Conservation (phyloP, 2,113 vertebrate species). For the Phalacrocorax carbo region DNA sequence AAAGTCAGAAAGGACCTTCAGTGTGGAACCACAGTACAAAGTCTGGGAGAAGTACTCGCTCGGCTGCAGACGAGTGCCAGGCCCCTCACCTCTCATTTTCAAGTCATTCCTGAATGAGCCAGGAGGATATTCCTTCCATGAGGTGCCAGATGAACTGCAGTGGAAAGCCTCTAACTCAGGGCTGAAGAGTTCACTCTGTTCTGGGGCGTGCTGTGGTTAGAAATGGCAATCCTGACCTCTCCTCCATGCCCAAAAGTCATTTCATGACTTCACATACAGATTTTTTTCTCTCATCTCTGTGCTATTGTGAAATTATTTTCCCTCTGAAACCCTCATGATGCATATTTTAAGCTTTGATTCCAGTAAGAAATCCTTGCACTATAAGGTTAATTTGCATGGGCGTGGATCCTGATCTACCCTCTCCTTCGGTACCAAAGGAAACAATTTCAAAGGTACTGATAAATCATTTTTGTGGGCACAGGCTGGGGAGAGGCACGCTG, state of each 20-base stretch:
- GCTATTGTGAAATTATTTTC: background rate
- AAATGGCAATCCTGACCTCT: background rate
- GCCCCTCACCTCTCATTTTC: background rate
- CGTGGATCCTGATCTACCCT: background rate
- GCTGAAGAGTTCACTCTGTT: background rate
- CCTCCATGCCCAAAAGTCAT: background rate
- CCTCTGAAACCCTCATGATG: background rate
- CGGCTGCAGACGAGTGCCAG: background rate
- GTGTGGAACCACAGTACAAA: background rate
- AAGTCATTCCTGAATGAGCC: background rate
- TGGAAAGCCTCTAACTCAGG: accelerated
- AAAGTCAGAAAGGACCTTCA: background rate
- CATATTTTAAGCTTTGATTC: background rate
- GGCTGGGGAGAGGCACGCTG: accelerated
- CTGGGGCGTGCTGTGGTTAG: background rate
- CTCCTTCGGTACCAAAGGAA: background rate
- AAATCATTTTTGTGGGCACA: background rate
- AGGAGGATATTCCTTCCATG: accelerated
- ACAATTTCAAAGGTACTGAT: background rate
- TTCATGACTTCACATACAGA: background rate
- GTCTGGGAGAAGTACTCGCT: background rate
- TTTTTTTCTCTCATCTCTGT: background rate
- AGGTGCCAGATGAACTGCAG: background rate
- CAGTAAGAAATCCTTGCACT: background rate
- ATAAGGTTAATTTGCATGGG: background rate